Base-by-base conservation (phyloP, 2,797 vertebrate species). In the Enteromius trimaculatus region DNA sequence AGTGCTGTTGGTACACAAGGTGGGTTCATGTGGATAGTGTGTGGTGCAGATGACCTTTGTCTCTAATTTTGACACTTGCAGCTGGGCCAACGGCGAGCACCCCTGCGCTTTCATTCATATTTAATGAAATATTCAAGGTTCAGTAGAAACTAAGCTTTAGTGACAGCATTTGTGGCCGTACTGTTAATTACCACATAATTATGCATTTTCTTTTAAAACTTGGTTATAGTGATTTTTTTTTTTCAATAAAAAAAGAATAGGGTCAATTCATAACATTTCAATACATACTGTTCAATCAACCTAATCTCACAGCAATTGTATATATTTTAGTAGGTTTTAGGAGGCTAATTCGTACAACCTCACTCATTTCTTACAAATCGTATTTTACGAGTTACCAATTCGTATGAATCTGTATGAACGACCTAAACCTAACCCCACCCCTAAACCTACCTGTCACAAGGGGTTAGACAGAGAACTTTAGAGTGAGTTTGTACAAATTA, bases 31-130 rank as follows among this genome's bases (percentile, higher is more conserved):
- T 76, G 76, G 47, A 65, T 65, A 80, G 79, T 29, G 76, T 77
- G 69, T 76, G 79, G 70, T 68, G 81, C 69, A 76, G 79, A 84
- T 87, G 86, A 85, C 74, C 86, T 81, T 80, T 84, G 65, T 90
- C 93, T 94, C 79, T 80, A 85, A 87, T 88, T 90, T 92, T 89
- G 95, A 95, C 96, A 97, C 96, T 96, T 98, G 97, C 96, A 97
- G 94, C 93, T 94, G 92, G 65, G 92, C 92, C 89, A 90, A 93
- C 94, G 96, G 95, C 92, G 95, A 91, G 78, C 79, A 72, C 81
- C 60, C 65, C 66, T 87, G 64, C 2, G 2, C 66, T 16, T 83
- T 83, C 66, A 83, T 85, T 82, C 80, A 80, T 74, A 75, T 83
- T 83, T 75, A 68, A 55, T 19, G 6, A 53, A 37, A 66, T 91